These are phyloP conservation scores for Ormyrus pomaceus DNA, from an alignment of 2,888 invertebrate genomes.

Conservation along the genomic window DNA sequence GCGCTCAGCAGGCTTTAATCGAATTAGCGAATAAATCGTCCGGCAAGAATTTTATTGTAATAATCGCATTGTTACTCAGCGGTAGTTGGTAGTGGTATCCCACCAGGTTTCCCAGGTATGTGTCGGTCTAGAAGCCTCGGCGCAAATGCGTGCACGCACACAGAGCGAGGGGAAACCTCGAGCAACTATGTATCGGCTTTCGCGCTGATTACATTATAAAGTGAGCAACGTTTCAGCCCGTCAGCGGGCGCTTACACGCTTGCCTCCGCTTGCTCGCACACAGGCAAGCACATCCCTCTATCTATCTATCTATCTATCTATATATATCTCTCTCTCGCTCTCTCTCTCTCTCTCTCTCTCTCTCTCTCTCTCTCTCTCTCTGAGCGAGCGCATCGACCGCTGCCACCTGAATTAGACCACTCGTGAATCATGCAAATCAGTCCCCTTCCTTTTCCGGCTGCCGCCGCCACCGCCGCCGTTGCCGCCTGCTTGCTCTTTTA, in stretches of 20 bases:
- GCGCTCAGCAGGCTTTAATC: no score
- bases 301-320: neutral
- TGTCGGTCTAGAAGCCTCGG: no score
- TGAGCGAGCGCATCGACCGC: slow-evolving; percentile 25
- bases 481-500: no score
- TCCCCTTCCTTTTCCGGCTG: slow-evolving; percentile 9
- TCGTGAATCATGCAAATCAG: slow-evolving; percentile 56
- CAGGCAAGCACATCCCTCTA: neutral
- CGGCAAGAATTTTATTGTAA: slow-evolving; percentile 26
- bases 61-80: slow-evolving; percentile 29
- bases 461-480: neutral
- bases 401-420: slow-evolving; percentile 54
- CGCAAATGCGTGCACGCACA: neutral
- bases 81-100: neutral
- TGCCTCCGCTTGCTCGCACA: slow-evolving; percentile 26
- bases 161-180: slow-evolving; percentile 21
- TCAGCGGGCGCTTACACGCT: slow-evolving; percentile 48
- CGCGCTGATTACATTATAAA: slow-evolving; percentile 56
- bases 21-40: slow-evolving; percentile 1
- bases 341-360: slow-evolving; percentile 2
- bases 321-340: neutral
- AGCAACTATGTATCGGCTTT: slow-evolving; percentile 54
- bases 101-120: no score
- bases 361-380: neutral
- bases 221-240: slow-evolving; percentile 50